Evolutionary conservation across 2,113 vertebrate genomes (phyloP).

Genomic region (Chamaetylas fuelleborni): DNA sequence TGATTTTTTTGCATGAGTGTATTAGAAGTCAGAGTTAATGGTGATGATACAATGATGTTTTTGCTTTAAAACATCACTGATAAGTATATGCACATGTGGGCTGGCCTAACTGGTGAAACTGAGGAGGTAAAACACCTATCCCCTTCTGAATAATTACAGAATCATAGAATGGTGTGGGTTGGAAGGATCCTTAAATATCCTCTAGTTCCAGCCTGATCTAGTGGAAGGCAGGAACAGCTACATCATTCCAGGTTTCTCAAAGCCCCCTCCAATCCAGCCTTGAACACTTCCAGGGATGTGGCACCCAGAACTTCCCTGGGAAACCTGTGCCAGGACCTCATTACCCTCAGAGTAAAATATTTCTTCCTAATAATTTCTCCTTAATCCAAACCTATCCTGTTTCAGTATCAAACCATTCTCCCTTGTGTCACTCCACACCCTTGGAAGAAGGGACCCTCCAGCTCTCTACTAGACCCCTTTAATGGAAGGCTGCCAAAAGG

Average conservation of each 20-base stretch:
- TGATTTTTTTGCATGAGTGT: background rate
- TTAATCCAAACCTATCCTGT: background rate
- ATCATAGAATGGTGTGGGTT: background rate
- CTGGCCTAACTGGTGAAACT: background rate
- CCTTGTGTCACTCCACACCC: background rate
- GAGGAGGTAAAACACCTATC: background rate
- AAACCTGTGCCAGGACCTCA: background rate
- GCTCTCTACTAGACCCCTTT: background rate
- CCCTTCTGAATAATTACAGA: background rate
- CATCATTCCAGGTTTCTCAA: background rate
- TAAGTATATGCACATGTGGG: background rate
- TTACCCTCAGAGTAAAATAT: background rate
- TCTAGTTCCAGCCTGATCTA: background rate
- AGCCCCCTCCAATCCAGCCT: background rate
- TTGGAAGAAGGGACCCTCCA: background rate
- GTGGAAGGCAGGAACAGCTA: background rate
- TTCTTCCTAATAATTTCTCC: background rate
- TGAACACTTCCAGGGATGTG: accelerated
- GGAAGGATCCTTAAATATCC: background rate
- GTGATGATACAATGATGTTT: background rate
- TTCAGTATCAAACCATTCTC: background rate
- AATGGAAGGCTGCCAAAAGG: background rate
- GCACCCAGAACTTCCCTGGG: background rate
- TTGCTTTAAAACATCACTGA: background rate
- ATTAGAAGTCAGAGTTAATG: background rate